These are phyloP conservation scores for Rhinopithecus roxellana DNA, from an alignment of 2,113 vertebrate species.

Conservation along the genomic window DNA sequence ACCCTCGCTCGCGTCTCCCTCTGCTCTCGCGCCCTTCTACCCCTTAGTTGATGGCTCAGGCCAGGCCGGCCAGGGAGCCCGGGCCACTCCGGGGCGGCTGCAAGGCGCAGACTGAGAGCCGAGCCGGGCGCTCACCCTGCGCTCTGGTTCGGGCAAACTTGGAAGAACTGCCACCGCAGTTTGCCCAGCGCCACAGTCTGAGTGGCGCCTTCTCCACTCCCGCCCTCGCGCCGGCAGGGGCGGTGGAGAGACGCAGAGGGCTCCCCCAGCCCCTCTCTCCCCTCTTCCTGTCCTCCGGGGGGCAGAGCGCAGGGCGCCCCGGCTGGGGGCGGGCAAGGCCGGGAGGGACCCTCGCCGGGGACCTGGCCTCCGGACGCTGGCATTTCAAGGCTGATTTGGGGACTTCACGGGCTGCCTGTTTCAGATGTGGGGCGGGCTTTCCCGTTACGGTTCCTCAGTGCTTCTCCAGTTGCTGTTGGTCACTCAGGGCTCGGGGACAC, in stretches of 20 bases:
- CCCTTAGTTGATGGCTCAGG: background rate
- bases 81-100: background rate
- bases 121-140: background rate
- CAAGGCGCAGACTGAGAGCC: background rate
- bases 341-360: background rate
- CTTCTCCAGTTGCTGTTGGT: background rate
- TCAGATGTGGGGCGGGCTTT: conserved; percentile 40
- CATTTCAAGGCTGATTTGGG: background rate
- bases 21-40: background rate
- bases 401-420: background rate
- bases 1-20: background rate
- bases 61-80: background rate
- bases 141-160: conserved; percentile 79
- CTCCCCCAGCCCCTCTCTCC: background rate
- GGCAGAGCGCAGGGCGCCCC: background rate
- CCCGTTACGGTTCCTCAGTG: background rate
- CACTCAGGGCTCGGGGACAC: background rate
- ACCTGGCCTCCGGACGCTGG: background rate
- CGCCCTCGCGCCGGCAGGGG: conserved; percentile 66
- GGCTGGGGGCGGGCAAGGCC: background rate
- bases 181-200: conserved; percentile 66
- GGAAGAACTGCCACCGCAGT: conserved; percentile 77
- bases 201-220: conserved; percentile 74
- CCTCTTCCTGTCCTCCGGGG: background rate
- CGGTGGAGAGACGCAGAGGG: conserved; percentile 35